phyloP scores from a whole-genome alignment of 2,797 vertebrate species.

The Sternotherus odoratus region DNA sequence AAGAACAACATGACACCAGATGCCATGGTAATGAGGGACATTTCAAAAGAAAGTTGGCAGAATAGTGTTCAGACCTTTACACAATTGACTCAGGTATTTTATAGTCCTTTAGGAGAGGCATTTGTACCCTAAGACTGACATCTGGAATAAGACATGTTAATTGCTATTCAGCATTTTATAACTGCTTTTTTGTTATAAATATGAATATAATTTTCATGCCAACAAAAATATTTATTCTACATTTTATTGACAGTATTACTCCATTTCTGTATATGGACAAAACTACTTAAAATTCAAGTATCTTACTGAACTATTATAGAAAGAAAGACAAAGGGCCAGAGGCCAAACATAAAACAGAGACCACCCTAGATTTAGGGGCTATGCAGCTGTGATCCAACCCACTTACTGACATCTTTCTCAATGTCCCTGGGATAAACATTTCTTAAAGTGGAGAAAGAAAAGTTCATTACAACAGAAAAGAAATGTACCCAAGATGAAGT shows the following conservation, averaged over 20 bases:
- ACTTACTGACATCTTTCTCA: slow-evolving; percentile 15
- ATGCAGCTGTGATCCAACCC: slow-evolving; percentile 17
- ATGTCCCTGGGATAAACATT: slow-evolving; percentile 1
- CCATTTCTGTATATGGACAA: neutral
- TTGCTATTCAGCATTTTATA: neutral
- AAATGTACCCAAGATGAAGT: neutral
- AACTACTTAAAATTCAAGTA: neutral
- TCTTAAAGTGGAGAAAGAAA: slow-evolving; percentile 15
- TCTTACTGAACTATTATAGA: neutral
- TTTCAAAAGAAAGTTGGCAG: neutral
- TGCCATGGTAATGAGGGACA: neutral
- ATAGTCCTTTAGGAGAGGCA: neutral
- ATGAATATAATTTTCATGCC: neutral
- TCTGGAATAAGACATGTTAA: neutral
- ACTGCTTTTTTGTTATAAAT: neutral
- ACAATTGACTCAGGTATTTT: neutral
- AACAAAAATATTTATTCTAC: slow-evolving; percentile 7
- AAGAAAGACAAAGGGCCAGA: neutral
- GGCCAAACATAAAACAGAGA: slow-evolving; percentile 19
- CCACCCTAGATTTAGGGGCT: slow-evolving; percentile 28
- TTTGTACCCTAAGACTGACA: neutral
- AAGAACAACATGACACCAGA: neutral
- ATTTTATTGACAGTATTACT: slow-evolving; percentile 15
- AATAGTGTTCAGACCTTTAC: neutral
- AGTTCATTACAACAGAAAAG: neutral